Percentiles rank a stretch among this genome's conserved stretches.
Conservation (phyloP, 1,140 invertebrate species). For the Delia radicum region DNA sequence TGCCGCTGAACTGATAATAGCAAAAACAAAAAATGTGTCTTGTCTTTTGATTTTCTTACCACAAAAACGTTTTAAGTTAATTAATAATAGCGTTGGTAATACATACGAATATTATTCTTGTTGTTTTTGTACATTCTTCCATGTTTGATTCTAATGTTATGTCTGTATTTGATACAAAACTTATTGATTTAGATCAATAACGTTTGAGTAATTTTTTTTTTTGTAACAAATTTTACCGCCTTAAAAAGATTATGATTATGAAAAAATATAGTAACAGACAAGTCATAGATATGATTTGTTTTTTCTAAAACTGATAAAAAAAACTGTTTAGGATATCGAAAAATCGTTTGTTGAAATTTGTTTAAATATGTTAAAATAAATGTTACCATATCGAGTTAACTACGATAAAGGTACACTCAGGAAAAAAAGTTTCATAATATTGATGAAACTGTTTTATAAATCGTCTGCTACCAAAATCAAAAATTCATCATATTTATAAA, state of each 20-base stretch:
- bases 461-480: too few relatives aligned
- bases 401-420: too few relatives aligned
- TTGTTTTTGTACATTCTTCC: neutral
- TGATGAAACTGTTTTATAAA: too few relatives aligned
- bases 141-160: neutral
- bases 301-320: too few relatives aligned
- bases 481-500: too few relatives aligned
- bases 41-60: constrained; percentile 11
- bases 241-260: neutral
- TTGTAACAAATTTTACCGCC: neutral
- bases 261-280: neutral
- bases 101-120: neutral
- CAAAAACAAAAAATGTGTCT: constrained; percentile 8
- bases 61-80: constrained; percentile 21
- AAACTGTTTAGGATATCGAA: too few relatives aligned
- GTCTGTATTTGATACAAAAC: neutral
- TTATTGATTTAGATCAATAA: neutral
- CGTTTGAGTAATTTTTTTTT: neutral
- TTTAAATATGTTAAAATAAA: too few relatives aligned
- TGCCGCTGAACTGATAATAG: constrained; percentile 8
- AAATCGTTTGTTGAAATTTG: too few relatives aligned
- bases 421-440: too few relatives aligned
- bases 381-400: too few relatives aligned
- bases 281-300: too few relatives aligned
- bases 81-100: constrained; percentile 1